A percentile compares a stretch with the other conserved stretches of the same genome.
Evolutionary conservation across 2,797 vertebrate species (phyloP).

Genomic region (Pseudochirops cupreus): DNA sequence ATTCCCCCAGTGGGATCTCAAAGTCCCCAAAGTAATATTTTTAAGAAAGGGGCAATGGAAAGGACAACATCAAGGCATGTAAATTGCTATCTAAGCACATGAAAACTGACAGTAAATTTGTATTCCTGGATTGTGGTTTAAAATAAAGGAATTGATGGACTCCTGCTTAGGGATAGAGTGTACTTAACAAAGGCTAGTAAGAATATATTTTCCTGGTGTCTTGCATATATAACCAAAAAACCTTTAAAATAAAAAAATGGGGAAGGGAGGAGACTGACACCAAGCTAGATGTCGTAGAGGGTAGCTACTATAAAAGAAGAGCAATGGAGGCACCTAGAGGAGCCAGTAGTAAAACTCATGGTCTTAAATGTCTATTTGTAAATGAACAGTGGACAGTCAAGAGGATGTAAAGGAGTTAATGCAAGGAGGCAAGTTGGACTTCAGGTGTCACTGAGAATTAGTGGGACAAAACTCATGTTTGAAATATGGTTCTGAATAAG

Average conservation of each 20-base stretch:
- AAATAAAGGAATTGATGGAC: not conserved
- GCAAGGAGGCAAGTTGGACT: not conserved
- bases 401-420: not conserved
- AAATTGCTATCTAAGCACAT: not conserved
- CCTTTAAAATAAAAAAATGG: not conserved
- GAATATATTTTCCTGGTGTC: not conserved
- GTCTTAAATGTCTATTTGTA: not conserved
- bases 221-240: not conserved
- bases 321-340: not conserved
- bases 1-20: not conserved
- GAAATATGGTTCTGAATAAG: not conserved
- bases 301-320: not conserved
- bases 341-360: not conserved
- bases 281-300: not conserved
- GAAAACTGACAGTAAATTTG: not conserved
- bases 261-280: not conserved
- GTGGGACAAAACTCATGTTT: not conserved
- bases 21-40: not conserved
- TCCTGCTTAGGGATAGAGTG: not conserved
- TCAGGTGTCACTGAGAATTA: not conserved
- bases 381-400: not conserved
- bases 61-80: not conserved
- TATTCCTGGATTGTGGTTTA: not conserved
- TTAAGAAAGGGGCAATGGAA: not conserved
- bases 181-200: not conserved